Evolutionary conservation across 1,140 invertebrate genomes (phyloP).

Genomic region (Microplitis mediator): DNA sequence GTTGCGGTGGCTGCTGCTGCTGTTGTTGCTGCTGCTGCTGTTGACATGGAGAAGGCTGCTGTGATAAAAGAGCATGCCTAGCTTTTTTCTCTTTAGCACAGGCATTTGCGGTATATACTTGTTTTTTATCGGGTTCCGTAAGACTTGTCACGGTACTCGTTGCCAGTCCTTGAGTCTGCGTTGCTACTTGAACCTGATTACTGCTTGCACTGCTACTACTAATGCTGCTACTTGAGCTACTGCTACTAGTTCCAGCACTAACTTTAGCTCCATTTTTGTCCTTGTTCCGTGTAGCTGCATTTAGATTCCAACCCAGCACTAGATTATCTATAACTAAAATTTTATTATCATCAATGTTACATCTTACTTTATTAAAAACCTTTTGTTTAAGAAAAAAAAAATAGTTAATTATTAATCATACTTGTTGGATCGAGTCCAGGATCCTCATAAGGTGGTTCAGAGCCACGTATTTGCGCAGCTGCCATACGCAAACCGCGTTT

Average conservation of each 20-base stretch:
- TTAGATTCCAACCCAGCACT: not conserved
- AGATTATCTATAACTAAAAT: slow-evolving; percentile 2
- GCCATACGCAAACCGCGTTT: slow-evolving; percentile 12
- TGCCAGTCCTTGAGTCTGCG: slow-evolving; percentile 63
- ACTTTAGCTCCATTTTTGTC: slow-evolving; percentile 15
- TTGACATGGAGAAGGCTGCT: slow-evolving; percentile 46
- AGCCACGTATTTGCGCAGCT: not conserved
- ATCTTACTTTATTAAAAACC: not conserved
- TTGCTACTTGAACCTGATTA: slow-evolving; percentile 67
- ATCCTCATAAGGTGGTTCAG: not conserved
- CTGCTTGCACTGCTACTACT: slow-evolving; percentile 29
- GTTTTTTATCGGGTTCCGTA: slow-evolving; percentile 52
- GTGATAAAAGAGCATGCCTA: slow-evolving; percentile 59
- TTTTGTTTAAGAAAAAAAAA: not conserved
- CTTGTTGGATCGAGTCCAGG: not conserved
- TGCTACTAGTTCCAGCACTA: slow-evolving; percentile 31
- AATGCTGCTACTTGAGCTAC: slow-evolving; percentile 33
- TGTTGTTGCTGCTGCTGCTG: slow-evolving; percentile 36
- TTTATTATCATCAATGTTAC: not conserved
- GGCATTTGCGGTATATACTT: slow-evolving; percentile 50
- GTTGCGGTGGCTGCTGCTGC: slow-evolving; percentile 39
- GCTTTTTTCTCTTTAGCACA: slow-evolving; percentile 54
- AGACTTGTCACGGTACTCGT: slow-evolving; percentile 47
- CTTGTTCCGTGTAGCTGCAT: not conserved
- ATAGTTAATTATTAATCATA: not conserved